A percentile compares a stretch with the other conserved stretches of the same genome.
These are phyloP conservation scores for Corythoichthys intestinalis DNA, from an alignment of 2,113 vertebrate species.

Conservation along the genomic window DNA sequence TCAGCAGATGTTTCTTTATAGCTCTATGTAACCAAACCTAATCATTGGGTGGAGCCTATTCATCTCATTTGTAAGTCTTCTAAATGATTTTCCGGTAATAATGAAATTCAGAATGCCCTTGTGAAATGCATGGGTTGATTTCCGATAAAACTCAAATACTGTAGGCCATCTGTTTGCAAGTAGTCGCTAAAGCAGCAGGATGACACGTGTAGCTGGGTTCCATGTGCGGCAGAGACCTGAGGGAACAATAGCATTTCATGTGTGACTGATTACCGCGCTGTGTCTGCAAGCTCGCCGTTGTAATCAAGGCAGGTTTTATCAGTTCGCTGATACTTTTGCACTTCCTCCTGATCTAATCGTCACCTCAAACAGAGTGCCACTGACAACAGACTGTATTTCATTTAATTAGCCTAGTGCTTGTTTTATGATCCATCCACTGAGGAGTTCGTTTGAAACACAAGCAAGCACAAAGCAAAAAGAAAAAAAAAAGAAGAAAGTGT, in stretches of 20 bases:
- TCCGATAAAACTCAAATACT: conserved; percentile 3
- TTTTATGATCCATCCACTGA: conserved; percentile 39
- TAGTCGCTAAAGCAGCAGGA: conserved; percentile 16
- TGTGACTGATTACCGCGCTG: conserved; percentile 48
- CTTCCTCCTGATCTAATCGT: conserved; percentile 51
- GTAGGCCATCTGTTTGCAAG: neutral
- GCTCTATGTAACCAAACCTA: neutral
- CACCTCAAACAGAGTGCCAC: conserved; percentile 38
- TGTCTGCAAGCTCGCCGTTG: conserved; percentile 40
- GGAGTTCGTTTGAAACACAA: conserved; percentile 59
- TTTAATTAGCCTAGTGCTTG: conserved; percentile 52
- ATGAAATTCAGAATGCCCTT: conserved; percentile 2
- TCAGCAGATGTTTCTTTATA: neutral
- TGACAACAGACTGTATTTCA: conserved; percentile 43
- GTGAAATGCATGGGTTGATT: conserved; percentile 1
- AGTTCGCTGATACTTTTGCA: conserved; percentile 32
- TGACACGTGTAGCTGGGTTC: conserved; percentile 27
- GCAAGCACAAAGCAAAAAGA: conserved; percentile 40
- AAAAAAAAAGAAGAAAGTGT: conserved; percentile 22
- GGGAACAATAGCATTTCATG: conserved; percentile 47
- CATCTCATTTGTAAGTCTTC: neutral
- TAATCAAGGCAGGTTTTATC: conserved; percentile 53
- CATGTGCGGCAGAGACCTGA: conserved; percentile 22
- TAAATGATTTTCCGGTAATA: neutral
- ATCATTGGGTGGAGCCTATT: neutral